A percentile compares a stretch with the other conserved stretches of the same genome.
phyloP scores from a whole-genome alignment of 2,888 invertebrate species.

The Drosophila paucipuncta region DNA sequence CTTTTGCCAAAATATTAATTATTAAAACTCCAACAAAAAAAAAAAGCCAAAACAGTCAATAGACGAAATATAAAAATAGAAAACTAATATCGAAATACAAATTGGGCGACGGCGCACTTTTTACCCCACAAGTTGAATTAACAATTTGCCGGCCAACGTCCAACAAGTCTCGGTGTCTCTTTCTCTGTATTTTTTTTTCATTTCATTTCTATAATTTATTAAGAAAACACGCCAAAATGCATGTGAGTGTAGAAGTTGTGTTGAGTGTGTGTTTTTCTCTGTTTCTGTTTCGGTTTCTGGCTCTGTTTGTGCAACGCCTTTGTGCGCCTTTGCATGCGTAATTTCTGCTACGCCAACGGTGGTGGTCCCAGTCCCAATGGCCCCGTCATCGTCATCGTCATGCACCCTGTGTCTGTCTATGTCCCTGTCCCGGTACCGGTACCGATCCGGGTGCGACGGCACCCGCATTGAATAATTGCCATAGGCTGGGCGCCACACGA shows the following conservation, averaged over 20 bases:
- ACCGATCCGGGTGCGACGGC: slow-evolving; percentile 62
- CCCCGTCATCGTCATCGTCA: slow-evolving; percentile 27
- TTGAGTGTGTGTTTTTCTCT: slow-evolving; percentile 11
- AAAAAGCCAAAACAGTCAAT: slow-evolving; percentile 22
- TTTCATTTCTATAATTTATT: slow-evolving; percentile 65
- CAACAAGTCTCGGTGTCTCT: slow-evolving; percentile 46
- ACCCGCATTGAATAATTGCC: slow-evolving; percentile 79
- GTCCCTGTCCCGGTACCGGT: slow-evolving; percentile 12
- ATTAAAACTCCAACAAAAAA: slow-evolving; percentile 19
- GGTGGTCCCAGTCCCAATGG: slow-evolving; percentile 52
- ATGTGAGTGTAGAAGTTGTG: slow-evolving; percentile 29
- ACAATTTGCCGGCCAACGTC: slow-evolving; percentile 46
- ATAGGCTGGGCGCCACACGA: slow-evolving; percentile 79
- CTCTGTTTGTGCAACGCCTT: slow-evolving; percentile 69
- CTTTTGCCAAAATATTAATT: slow-evolving; percentile 74
- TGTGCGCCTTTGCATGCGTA: slow-evolving; percentile 75
- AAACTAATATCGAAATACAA: slow-evolving; percentile 34
- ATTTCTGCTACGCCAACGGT: slow-evolving; percentile 66
- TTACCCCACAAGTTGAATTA: slow-evolving; percentile 32
- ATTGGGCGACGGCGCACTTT: slow-evolving; percentile 56
- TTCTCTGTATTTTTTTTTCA: slow-evolving; percentile 7
- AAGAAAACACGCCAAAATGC: slow-evolving; percentile 70
- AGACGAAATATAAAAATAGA: slow-evolving; percentile 17
- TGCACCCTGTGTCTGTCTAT: background rate
- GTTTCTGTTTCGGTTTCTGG: slow-evolving; percentile 18